Evolutionary conservation across 2,113 vertebrate genomes (phyloP), one percentile per base, ranked within the genome.

Genomic region (Micronisus gabar): DNA sequence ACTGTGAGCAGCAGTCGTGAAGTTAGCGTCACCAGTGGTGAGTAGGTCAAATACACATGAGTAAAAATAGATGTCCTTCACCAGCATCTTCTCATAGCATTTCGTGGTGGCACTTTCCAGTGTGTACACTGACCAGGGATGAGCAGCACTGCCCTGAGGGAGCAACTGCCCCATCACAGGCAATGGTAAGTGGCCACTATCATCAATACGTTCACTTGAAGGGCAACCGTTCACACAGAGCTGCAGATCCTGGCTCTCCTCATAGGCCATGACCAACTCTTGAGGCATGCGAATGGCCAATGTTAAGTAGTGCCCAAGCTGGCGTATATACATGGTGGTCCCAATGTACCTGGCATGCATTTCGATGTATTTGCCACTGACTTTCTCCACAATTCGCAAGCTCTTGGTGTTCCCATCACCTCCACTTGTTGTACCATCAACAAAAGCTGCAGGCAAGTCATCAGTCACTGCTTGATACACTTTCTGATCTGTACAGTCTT

Each of bases 41-140:
- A 99, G 98, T 19, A 99, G 98, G 96, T 99, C 99, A 70, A 99
- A 99, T 36, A 99, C 98, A 27, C 99, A 99, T 2, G 99, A 99
- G 94, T 99, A 98, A 97, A 99, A 99, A 82, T 99, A 99, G 95
- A 99, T 99, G 98, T 99, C 99, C 95, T 98, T 98, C 95, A 99
- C 97, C 32, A 99, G 98, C 95, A 99, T 98, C 96, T 98, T 99
- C 96, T 99, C 99, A 2, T 97, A 98, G 97, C 99, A 99, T 27
- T 97, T 99, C 5, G 98, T 97, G 75, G 94, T 98, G 30, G 99
- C 99, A 7, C 97, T 98, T 84, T 99, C 99, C 93, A 98, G 95
- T 4, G 98, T 98, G 97, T 98, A 98, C 48, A 93, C 78, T 1
- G 98, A 93, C 3, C 45, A 91, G 36, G 97, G 90, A 19, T 95